Conservation (phyloP, 2,797 vertebrate species). For the Anas bahamensis region DNA sequence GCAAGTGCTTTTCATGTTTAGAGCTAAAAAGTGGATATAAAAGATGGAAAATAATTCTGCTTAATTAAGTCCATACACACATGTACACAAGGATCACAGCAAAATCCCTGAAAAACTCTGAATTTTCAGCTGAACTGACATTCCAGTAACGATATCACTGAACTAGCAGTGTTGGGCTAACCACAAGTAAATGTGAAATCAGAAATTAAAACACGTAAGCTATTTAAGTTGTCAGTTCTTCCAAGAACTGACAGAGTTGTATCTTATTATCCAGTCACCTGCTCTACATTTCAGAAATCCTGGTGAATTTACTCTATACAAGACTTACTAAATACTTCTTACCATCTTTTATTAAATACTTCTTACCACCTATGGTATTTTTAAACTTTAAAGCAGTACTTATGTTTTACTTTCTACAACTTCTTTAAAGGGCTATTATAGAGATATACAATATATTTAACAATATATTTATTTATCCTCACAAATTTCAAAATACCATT, state of each 20-base stretch:
- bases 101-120: background rate
- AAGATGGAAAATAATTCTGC: background rate
- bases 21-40: background rate
- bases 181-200: background rate
- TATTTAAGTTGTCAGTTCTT: background rate
- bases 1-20: background rate
- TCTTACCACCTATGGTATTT: background rate
- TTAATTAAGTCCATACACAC: background rate
- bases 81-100: background rate
- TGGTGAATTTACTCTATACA: background rate
- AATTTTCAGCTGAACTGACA: background rate
- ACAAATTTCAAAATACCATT: background rate
- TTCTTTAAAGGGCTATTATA: background rate
- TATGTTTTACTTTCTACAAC: background rate
- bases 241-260: background rate
- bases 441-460: no score
- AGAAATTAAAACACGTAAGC: background rate
- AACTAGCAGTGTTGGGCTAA: background rate
- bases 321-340: background rate
- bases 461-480: background rate
- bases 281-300: background rate
- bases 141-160: background rate
- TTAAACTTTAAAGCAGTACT: background rate
- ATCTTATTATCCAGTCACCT: background rate
- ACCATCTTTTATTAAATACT: background rate